Base-by-base conservation (phyloP, 1,140 invertebrate genomes). In the Sinella curviseta region DNA sequence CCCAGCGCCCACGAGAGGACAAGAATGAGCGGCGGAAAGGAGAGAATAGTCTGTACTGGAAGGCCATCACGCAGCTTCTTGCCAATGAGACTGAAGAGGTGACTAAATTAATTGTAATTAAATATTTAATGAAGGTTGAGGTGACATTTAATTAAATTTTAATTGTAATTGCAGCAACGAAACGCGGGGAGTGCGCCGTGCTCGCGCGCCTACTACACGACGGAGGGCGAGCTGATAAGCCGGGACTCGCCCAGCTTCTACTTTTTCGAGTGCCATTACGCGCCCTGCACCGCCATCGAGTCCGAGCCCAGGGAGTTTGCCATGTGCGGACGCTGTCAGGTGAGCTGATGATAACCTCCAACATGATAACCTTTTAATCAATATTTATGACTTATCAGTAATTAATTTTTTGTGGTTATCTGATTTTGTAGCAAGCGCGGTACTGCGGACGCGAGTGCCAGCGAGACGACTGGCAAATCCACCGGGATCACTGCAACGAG, bases 311-410 rank as follows among this genome's bases (percentile, higher is more conserved):
- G 89, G 70, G 88, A 90, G 81, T 90, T 90, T 84, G 89, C 88
- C 81, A 90, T 90, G 83, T 90, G 90, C 86, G 89, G 89, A 3
- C 81, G 89, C 74, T 90, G 90, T 83, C 89, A 90, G 83, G 87
- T 86, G 82, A 48, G 31, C 39, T 48, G 39, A 8, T 48, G 39
- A 48, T n/a, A n/a, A n/a, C n/a, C 24, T 8, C 20, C 20, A n/a
- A 67, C 8, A 67, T 67, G 12, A 8, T 14, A 67, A 26, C 12
- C 60, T 67, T 26, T 67, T n/a, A 67, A 67, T 30, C n/a, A n/a
- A n/a, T n/a, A n/a, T n/a, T n/a, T n/a, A n/a, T n/a, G n/a, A n/a
- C n/a, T n/a, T n/a, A n/a, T 36, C 31, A 33, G 16, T 8, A 8
- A 74, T 34, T 30, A 34, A 34, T 24, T 30, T 30, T 8, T 33